Base-by-base conservation (phyloP, 92 coral and sea anemone genomes). In the Blastomussa wellsi region DNA sequence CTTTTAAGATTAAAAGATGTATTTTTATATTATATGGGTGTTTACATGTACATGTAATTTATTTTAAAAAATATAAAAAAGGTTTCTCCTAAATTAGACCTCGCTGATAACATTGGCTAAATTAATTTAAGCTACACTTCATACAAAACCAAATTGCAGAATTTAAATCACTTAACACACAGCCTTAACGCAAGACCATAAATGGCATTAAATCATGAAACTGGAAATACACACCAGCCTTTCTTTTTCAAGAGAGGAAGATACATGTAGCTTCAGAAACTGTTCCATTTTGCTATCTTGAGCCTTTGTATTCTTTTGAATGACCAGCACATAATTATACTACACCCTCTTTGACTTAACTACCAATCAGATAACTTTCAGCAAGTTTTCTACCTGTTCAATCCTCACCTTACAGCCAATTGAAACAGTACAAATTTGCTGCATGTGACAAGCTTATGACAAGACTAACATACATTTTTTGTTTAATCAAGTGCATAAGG, bases 21-120 rank as follows among this genome's bases (percentile, higher is more conserved):
- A 24, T 41, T 59, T 83, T 72, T 70, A 35, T 29, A 29, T 32
- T 36, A 70, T 29, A 13, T 59, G 16, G 51, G 24, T 41, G 60
- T 74, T 71, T 83, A 57, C 75, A 70, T 33, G 72, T 69, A 68
- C 75, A 81, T 81, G 51, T 37, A 59, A 74, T 76, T 83, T 74
- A 75, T 31, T 74, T 70, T 72, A 72, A 83, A 83, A 83, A 83
- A 74, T 74, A 74, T 41, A 52, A 83, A 83, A n/a, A 83, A 81
- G 44, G 19, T 44, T 75, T 75, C 69, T 59, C 20, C 47, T 74
- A 7, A 82, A 36, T 74, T 44, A 57, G 19, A 31, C 59, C 32
- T 4, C 49, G 28, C 10, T 20, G 32, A 57, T 16, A 74, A 41
- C 81, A 74, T 42, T 28, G 67, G 55, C 55, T 52, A 52, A 36